Conservation (phyloP, 2,888 invertebrate genomes). For the Polylopha cassiicola region DNA sequence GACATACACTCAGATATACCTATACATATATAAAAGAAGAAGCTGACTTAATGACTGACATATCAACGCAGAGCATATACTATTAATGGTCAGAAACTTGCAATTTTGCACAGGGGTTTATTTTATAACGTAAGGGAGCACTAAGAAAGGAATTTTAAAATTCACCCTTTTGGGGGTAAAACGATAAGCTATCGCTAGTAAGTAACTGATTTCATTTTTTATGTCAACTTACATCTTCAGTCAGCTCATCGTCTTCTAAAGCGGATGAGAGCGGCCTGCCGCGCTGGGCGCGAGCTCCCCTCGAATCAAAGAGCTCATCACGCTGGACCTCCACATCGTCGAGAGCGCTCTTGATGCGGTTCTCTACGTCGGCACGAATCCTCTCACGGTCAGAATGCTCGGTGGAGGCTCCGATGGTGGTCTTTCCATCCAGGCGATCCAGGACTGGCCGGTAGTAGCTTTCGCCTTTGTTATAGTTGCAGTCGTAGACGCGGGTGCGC, state of each 20-base stretch:
- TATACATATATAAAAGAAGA: no score
- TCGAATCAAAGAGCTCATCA: conserved; percentile 81
- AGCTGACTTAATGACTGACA: no score
- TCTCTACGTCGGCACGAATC: conserved; percentile 53
- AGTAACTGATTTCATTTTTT: no score
- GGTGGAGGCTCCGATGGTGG: conserved; percentile 32
- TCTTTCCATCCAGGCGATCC: conserved; percentile 84
- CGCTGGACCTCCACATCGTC: conserved; percentile 52
- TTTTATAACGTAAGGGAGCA: no score
- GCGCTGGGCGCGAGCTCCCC: conserved; percentile 73
- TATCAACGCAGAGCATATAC: no score
- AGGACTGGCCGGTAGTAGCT: conserved; percentile 88
- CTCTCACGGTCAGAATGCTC: conserved; percentile 59
- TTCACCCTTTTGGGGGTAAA: no score
- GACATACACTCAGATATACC: no score
- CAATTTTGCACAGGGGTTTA: no score
- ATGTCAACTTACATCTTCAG: conserved; percentile 67
- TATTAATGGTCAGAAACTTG: no score
- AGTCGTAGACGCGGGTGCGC: conserved; percentile 89
- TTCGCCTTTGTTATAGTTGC: conserved; percentile 90
- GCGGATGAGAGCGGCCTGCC: conserved; percentile 65
- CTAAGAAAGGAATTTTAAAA: no score
- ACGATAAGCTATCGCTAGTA: no score
- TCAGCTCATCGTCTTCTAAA: conserved; percentile 64
- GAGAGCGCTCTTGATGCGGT: conserved; percentile 54